Evolutionary conservation across 2,797 vertebrate species (phyloP), one percentile per base, ranked within the genome.

Genomic region (Aplochiton taeniatus): DNA sequence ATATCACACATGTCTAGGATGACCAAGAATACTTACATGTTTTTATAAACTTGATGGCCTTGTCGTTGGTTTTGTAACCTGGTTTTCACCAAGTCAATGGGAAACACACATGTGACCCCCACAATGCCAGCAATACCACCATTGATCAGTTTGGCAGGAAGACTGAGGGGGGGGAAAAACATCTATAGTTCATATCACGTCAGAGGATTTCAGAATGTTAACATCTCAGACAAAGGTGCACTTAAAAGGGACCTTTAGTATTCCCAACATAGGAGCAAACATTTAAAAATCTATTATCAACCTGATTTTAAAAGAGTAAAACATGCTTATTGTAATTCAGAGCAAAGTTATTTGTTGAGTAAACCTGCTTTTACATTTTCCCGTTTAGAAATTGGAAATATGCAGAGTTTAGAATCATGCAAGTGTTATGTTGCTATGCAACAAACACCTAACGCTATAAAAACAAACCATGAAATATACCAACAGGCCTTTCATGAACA

Each of bases 91-190:
- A 95, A 84, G 77, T 95, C 94, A 69, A 95, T 92, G 68, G 94
- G 94, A 72, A 95, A 95, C 45, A 95, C 92, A 47, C 94, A 95
- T 11, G 93, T 94, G 14, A 95, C 94, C 11, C 94, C 94, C 72
- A 94, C 93, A 31, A 95, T 89, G 56, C 94, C 94, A 19, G 94
- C 94, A 72, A 94, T 87, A n/a, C 94, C 94, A 4, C 94, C 94
- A 79, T 94, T 94, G 73, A 95, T 93, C 68, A 95, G 93, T 65
- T 95, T 95, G 66, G 94, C 94, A 18, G 94, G 93, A 13, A 95
- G 91, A 76, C 94, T 95, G 72, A 51, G 50, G 74, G 0, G 0
- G 56, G 6, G 50, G 4, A 50, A 48, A 44, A 42, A 19, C 41
- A 47, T 12, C 13, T 3, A 6, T 42, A 46, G 1, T 17, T 14